Evolutionary conservation across 2,888 invertebrate species (phyloP).

Genomic region (Lydus trimaculatus): DNA sequence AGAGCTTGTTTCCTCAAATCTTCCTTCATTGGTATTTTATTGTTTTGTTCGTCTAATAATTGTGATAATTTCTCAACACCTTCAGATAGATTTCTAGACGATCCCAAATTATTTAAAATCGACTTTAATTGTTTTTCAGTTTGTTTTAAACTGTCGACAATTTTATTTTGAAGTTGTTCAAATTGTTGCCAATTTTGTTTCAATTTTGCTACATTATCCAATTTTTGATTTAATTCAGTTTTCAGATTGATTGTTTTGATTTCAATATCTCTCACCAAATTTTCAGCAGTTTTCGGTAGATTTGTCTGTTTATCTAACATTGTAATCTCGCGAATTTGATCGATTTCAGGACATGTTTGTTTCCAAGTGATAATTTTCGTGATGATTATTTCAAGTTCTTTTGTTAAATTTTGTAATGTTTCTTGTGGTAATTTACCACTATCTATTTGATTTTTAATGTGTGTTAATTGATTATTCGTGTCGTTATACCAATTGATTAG

Average conservation of each 20-base stretch:
- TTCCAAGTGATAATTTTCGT: slow-evolving; percentile 76
- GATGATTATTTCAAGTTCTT: slow-evolving; percentile 74
- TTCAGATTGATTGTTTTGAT: slow-evolving; percentile 72
- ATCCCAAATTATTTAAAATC: slow-evolving; percentile 63
- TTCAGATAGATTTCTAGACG: slow-evolving; percentile 61
- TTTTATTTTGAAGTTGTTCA: slow-evolving; percentile 71
- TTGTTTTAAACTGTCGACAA: slow-evolving; percentile 70
- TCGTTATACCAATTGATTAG: slow-evolving; percentile 83
- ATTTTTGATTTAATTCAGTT: slow-evolving; percentile 71
- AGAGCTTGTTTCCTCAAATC: slow-evolving; percentile 81
- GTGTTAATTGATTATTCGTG: slow-evolving; percentile 78
- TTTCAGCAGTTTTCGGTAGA: slow-evolving; percentile 75
- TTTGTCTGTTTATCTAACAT: slow-evolving; percentile 75
- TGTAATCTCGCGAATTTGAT: slow-evolving; percentile 72
- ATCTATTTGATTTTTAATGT: slow-evolving; percentile 81
- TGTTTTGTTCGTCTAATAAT: slow-evolving; percentile 64
- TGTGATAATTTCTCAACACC: slow-evolving; percentile 64
- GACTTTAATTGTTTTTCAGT: slow-evolving; percentile 67
- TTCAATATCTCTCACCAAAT: slow-evolving; percentile 76
- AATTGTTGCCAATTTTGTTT: slow-evolving; percentile 82
- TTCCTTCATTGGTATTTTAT: slow-evolving; percentile 70
- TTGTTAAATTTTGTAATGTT: slow-evolving; percentile 73
- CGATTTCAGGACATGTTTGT: slow-evolving; percentile 71
- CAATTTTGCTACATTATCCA: slow-evolving; percentile 73
- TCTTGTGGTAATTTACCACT: slow-evolving; percentile 75